Base-by-base conservation (phyloP, 2,888 invertebrate species). In the Tanaodytes sp. region DNA sequence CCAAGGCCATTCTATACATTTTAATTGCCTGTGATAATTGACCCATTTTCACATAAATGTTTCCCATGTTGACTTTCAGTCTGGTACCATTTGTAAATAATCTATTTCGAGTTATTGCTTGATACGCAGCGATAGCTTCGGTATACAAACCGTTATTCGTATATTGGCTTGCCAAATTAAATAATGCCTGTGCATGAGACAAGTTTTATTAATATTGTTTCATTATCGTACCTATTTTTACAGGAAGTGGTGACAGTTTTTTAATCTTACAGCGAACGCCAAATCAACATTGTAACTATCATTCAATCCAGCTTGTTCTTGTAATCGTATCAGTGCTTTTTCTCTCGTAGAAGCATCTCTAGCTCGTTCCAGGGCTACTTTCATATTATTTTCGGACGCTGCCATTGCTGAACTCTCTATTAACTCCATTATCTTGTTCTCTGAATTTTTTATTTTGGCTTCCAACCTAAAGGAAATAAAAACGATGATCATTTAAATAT, bases 1-100 rank as follows among this genome's bases (percentile, higher is more conserved):
- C 99, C 72, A 99, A 88, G 0, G 98, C 98, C 98, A 98, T 99
- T 76, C 98, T 90, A 83, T 97, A 99, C 88, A 97, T 92, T 87
- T 99, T 99, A 62, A 99, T 91, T 0, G 98, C 98, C 86, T 97
- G 96, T 11, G 93, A 92, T 81, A 93, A 96, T 79, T 95, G 91
- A 73, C 95, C 96, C 89, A 97, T 94, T 86, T 94, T 94, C 79
- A 95, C 95, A 85, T 97, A 96, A 78, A 99, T 96, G 82, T 98
- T 98, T 1, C 98, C 98, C 93, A 99, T 98, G 84, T 99, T 99
- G 0, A 98, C 92, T 88, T 97, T 96, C 6, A 98, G 87, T 69
- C 97, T 90, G 79, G 96, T 94, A 33, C 96, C 95, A 83, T 97
- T 97, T 43, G 92, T 92, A 83, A 98, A 97, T 88, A 96, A 91